phyloP scores from a whole-genome alignment of 2,797 vertebrate genomes.

The Catharus ustulatus region DNA sequence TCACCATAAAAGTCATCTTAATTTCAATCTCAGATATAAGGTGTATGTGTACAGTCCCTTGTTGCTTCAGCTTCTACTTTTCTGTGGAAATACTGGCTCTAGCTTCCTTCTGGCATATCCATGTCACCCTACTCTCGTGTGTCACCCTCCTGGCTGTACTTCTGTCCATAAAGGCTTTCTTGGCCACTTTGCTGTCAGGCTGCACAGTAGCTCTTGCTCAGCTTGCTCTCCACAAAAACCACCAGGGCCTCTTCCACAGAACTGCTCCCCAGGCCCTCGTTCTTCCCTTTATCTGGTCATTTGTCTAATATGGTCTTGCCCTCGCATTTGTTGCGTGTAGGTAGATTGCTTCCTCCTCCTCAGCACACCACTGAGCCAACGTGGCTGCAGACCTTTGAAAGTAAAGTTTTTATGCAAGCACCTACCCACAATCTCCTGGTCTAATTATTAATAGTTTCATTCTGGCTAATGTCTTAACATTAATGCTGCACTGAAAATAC shows the following conservation, averaged over 20 bases:
- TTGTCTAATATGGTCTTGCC: neutral
- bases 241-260: neutral
- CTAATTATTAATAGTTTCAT: neutral
- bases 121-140: accelerated
- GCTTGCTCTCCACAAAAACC: neutral
- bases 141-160: neutral
- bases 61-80: neutral
- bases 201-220: neutral
- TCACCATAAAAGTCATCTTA: neutral
- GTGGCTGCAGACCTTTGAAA: neutral
- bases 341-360: neutral
- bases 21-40: neutral
- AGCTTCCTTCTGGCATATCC: neutral
- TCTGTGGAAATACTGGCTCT: neutral
- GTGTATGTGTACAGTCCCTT: neutral
- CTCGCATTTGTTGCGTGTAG: accelerated
- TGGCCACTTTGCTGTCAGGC: neutral
- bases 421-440: neutral
- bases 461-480: neutral
- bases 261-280: neutral
- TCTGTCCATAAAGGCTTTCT: neutral
- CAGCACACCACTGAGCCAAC: neutral
- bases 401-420: neutral
- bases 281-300: neutral
- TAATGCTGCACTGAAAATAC: neutral